A percentile compares a stretch with the other conserved stretches of the same genome.
Evolutionary conservation across 2,797 vertebrate genomes (phyloP).

Genomic region (Gambelia wislizenii): DNA sequence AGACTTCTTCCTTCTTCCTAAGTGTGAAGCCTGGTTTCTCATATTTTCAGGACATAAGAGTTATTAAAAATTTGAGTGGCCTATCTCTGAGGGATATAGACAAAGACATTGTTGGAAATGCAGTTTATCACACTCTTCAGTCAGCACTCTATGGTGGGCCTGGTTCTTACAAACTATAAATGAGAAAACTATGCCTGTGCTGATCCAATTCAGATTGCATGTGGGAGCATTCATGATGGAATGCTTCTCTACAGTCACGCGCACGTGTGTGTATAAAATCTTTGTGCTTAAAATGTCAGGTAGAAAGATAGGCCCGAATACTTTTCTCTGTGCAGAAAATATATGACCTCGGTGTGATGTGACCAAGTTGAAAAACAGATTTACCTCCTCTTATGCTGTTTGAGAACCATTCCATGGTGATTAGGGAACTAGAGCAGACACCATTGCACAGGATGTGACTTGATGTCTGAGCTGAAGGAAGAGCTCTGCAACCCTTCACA

Average conservation of each 20-base stretch:
- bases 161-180: not conserved
- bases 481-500: not conserved
- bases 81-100: too few species aligned
- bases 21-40: too few species aligned
- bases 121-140: too few species aligned
- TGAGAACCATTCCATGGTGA: not conserved
- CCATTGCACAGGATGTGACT: not conserved
- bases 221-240: not conserved
- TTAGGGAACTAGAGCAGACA: constrained; percentile 16
- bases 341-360: not conserved
- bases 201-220: not conserved
- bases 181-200: not conserved
- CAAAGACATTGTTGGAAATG: too few species aligned
- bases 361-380: not conserved
- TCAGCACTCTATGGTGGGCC: not conserved
- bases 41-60: too few species aligned
- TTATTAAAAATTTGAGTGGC: too few species aligned
- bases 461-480: not conserved
- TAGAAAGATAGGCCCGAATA: not conserved
- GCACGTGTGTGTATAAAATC: too few species aligned
- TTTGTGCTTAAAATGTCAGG: not conserved
- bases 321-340: not conserved
- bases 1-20: too few species aligned
- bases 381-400: not conserved
- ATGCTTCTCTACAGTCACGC: not conserved